Conservation (phyloP, 2,888 invertebrate genomes). For the Leptopilina myrica region DNA sequence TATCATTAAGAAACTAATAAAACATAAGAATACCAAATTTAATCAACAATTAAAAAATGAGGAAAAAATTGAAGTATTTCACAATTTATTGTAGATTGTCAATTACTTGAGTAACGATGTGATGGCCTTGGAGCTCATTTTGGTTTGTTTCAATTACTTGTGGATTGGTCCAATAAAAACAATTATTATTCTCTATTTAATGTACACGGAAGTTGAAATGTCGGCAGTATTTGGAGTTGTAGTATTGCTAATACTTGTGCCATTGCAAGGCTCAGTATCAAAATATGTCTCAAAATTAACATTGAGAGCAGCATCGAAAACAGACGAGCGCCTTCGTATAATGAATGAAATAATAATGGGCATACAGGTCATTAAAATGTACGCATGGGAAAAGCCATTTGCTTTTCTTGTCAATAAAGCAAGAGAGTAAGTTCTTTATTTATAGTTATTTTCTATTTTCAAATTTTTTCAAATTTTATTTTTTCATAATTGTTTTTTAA, state of each 20-base stretch:
- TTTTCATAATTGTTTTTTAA: too few species aligned
- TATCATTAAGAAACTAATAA: background rate
- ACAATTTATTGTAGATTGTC: background rate
- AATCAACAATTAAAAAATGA: background rate
- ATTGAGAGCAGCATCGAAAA: slow-evolving; percentile 85
- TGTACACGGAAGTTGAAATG: slow-evolving; percentile 78
- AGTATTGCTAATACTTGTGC: slow-evolving; percentile 54
- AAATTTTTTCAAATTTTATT: background rate
- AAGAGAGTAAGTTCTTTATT: slow-evolving; percentile 73
- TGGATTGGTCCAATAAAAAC: slow-evolving; percentile 86
- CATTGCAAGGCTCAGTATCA: slow-evolving; percentile 62
- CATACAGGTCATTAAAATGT: slow-evolving; percentile 93
- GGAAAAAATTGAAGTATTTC: background rate
- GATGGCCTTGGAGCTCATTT: slow-evolving; percentile 84
- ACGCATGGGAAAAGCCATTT: slow-evolving; percentile 91
- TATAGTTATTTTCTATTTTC: background rate
- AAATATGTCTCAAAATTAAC: slow-evolving; percentile 77
- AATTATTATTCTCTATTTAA: slow-evolving; percentile 78
- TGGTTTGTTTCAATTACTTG: slow-evolving; percentile 84
- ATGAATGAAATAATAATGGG: slow-evolving; percentile 95
- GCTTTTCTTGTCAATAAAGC: slow-evolving; percentile 80
- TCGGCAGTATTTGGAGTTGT: slow-evolving; percentile 71
- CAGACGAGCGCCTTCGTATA: slow-evolving; percentile 90
- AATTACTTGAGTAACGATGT: slow-evolving; percentile 80
- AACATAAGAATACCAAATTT: background rate